phyloP scores from a whole-genome alignment of 2,113 vertebrate genomes.

The Orthochromis malagaraziensis region DNA sequence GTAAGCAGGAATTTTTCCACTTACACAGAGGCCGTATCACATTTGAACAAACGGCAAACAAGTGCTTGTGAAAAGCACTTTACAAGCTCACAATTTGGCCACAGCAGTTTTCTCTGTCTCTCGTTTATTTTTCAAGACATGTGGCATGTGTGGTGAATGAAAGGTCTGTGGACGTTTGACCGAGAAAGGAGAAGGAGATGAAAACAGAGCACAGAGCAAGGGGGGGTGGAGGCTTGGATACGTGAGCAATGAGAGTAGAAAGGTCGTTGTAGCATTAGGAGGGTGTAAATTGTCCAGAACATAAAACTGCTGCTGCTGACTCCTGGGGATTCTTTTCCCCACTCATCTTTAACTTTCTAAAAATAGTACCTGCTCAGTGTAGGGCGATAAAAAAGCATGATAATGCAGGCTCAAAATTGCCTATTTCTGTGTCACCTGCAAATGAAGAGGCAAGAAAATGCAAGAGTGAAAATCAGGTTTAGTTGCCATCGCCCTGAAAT shows the following conservation, averaged over 20 bases:
- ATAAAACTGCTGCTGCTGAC: slow-evolving; percentile 33
- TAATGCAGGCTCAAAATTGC: not conserved
- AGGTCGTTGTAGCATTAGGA: slow-evolving; percentile 39
- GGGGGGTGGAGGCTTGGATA: not conserved
- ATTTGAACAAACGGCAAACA: not conserved
- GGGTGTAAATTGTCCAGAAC: slow-evolving; percentile 43
- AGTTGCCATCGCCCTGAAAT: not conserved
- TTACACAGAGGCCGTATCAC: not conserved
- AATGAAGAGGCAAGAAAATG: not conserved
- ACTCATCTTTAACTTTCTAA: slow-evolving; percentile 34
- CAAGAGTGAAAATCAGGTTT: not conserved
- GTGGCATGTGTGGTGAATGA: not conserved
- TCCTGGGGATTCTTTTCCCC: slow-evolving; percentile 17
- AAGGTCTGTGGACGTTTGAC: not conserved
- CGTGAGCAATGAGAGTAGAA: not conserved
- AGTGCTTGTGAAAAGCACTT: not conserved
- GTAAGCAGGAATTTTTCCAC: not conserved
- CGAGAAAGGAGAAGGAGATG: not conserved
- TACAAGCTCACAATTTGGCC: not conserved
- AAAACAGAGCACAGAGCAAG: not conserved
- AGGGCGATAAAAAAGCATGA: not conserved
- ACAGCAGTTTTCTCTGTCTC: not conserved
- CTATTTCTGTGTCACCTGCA: not conserved
- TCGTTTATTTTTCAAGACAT: not conserved
- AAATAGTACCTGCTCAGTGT: slow-evolving; percentile 38